These are phyloP conservation scores for Oxyura jamaicensis DNA, from an alignment of 2,113 vertebrate genomes.

Conservation along the genomic window DNA sequence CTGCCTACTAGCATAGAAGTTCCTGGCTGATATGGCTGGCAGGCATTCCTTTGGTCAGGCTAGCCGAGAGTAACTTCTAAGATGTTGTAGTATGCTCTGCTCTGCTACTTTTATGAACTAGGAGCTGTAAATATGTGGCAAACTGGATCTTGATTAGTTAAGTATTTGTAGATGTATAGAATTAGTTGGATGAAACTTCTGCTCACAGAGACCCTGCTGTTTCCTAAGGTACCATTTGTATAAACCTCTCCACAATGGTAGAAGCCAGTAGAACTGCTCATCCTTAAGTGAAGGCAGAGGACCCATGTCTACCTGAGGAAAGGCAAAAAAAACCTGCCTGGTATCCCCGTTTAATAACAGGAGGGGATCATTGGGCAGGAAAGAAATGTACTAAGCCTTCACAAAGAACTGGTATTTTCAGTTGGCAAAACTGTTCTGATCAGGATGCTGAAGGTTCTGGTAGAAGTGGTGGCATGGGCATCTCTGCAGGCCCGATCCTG, in stretches of 20 bases:
- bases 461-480: not conserved
- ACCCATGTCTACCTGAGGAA: not conserved
- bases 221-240: rapidly evolving
- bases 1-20: not conserved
- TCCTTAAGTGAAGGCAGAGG: rapidly evolving
- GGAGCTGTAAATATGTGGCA: too few relatives aligned
- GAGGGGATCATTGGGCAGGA: not conserved
- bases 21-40: not conserved
- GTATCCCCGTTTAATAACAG: not conserved
- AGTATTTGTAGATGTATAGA: not conserved
- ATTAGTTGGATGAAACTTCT: not conserved
- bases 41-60: not conserved
- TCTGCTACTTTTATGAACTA: not conserved
- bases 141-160: not conserved
- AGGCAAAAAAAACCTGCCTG: not conserved
- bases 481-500: not conserved
- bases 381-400: not conserved
- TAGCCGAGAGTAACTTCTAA: not conserved
- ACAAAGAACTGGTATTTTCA: not conserved
- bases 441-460: too few relatives aligned
- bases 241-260: rapidly evolving
- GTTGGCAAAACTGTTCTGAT: not conserved
- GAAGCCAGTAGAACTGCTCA: not conserved
- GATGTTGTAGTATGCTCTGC: not conserved
- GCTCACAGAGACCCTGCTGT: rapidly evolving